Evolutionary conservation across 2,888 invertebrate genomes (phyloP), one percentile per base, ranked within the genome.

Genomic region (Bellardia bayeri): DNA sequence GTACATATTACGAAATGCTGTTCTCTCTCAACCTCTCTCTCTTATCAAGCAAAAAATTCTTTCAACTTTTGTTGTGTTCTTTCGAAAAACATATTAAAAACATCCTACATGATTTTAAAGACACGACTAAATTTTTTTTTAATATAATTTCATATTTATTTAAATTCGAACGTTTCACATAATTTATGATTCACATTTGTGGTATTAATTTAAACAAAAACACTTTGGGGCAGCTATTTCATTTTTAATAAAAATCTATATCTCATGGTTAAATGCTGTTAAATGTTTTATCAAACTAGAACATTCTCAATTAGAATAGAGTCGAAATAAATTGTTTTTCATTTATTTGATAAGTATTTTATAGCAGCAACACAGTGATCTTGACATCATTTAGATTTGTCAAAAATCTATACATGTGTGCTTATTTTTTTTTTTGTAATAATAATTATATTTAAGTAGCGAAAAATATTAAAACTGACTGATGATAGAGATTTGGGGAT

Each of bases 351-450:
- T 49, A 64, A 56, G 42, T 56, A 1, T 75, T 64, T 64, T 76
- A 63, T 37, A 63, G 37, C 64, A 13, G 6, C 58, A 30, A 30
- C 4, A 33, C 23, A 16, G 8, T 74, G 72, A 54, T 86, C 74
- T 86, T 74, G 78, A 74, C 85, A 85, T 64, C 30, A 76, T 81
- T 81, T 14, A 30, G 4, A 30, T 49, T 33, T 68, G 37, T 61
- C 40, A 56, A 58, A 64, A 40, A 54, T 40, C 64, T 13, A 58
- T 16, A 69, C 54, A 56, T 9, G 37, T 63, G 8, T 40, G 2
- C 2, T 37, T 63, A 16, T 16, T 2, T 54, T 16, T 23, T 40
- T 40, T n/a, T n/a, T 14, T 30, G 5, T 37, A 23, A 56, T 56
- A 8, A 64, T 30, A 78, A 64, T 23, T n/a, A 37, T n/a, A 9